Conservation (phyloP, 2,888 invertebrate genomes). For the Aricia artaxerxes region DNA sequence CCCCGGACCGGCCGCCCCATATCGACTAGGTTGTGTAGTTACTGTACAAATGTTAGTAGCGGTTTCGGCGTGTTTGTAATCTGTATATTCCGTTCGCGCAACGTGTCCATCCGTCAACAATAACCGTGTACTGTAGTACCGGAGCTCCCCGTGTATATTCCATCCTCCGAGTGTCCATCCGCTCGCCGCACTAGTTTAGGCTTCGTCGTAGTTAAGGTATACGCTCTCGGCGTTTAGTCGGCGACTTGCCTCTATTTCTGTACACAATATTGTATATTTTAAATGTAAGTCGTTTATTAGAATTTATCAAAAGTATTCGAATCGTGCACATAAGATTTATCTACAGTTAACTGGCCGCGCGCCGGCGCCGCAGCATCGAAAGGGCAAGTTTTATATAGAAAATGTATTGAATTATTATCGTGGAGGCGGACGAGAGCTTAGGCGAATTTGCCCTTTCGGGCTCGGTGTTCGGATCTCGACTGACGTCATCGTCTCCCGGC, state of each 20-base stretch:
- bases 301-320: constrained; percentile 51
- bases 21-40: constrained; percentile 68
- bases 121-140: constrained; percentile 47
- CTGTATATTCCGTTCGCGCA: constrained; percentile 55
- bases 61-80: constrained; percentile 50
- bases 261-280: constrained; percentile 68
- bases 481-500: constrained; percentile 60
- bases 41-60: constrained; percentile 58
- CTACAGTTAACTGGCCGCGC: constrained; percentile 50
- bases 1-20: constrained; percentile 55
- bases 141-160: constrained; percentile 78
- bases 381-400: constrained; percentile 14
- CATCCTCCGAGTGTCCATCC: constrained; percentile 76
- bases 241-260: constrained; percentile 69
- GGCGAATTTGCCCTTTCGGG: constrained; percentile 23
- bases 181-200: constrained; percentile 71
- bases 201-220: constrained; percentile 68
- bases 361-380: not conserved
- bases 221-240: constrained; percentile 63
- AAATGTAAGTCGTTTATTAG: constrained; percentile 62
- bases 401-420: constrained; percentile 19
- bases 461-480: constrained; percentile 61
- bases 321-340: constrained; percentile 65
- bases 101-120: constrained; percentile 79
- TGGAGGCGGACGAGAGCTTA: not conserved